Percentiles rank a stretch among this genome's conserved stretches.
Evolutionary conservation across 2,888 invertebrate species (phyloP).

Genomic region (Byasa hedistus): DNA sequence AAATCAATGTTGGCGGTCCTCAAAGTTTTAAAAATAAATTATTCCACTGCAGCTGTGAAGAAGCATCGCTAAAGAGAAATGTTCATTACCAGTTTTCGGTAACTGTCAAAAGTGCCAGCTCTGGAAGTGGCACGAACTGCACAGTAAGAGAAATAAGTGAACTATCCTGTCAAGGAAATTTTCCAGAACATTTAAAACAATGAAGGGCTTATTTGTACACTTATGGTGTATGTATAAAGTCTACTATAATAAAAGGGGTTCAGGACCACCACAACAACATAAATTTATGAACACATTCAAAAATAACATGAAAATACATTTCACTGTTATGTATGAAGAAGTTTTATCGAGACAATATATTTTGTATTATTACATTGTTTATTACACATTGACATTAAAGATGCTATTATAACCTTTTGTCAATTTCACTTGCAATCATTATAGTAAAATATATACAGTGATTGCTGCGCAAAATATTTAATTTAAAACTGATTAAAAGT

Average conservation of each 20-base stretch:
- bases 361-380: no score
- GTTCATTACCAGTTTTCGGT: slow-evolving; percentile 54
- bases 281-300: slow-evolving; percentile 3
- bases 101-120: slow-evolving; percentile 40
- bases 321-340: background rate
- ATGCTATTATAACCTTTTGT: background rate
- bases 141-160: slow-evolving; percentile 75
- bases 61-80: slow-evolving; percentile 69
- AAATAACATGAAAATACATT: background rate
- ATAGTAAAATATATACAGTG: background rate
- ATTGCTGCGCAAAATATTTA: background rate
- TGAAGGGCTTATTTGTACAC: slow-evolving; percentile 24
- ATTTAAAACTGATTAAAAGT: background rate
- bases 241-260: slow-evolving; percentile 29
- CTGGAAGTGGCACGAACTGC: slow-evolving; percentile 47
- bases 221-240: slow-evolving; percentile 37
- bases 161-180: slow-evolving; percentile 70
- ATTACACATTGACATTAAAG: no score
- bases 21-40: slow-evolving; percentile 59
- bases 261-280: slow-evolving; percentile 23
- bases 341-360: background rate
- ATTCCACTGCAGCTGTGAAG: slow-evolving; percentile 79
- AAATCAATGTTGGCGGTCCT: slow-evolving; percentile 64
- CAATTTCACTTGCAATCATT: background rate
- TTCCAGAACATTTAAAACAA: slow-evolving; percentile 60